Evolutionary conservation across 2,113 vertebrate species (phyloP).

Genomic region (Eolophus roseicapilla): DNA sequence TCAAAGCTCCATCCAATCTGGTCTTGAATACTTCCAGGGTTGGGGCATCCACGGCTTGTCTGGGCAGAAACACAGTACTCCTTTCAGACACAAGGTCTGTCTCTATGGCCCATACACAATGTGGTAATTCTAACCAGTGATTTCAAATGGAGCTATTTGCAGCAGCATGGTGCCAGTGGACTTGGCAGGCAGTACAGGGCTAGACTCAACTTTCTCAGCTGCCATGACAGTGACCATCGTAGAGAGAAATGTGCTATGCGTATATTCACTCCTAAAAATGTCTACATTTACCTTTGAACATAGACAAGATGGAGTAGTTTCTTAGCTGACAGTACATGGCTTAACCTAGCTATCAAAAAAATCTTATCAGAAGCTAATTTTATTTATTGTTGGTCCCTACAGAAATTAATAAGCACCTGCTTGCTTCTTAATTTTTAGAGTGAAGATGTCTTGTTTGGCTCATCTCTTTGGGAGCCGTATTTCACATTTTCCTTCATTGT

Average conservation of each 20-base stretch:
- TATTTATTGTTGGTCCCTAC: not conserved
- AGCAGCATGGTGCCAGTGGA: rapidly evolving
- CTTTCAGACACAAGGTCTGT: not conserved
- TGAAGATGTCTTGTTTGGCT: not conserved
- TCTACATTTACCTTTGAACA: not conserved
- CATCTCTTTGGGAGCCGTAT: not conserved
- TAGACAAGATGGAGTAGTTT: not conserved
- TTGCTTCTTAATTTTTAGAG: not conserved
- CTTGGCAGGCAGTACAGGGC: not conserved
- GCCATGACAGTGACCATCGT: not conserved
- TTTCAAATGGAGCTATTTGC: not conserved
- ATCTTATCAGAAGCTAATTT: conserved; percentile 7
- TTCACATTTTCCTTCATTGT: conserved; percentile 7
- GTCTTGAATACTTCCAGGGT: not conserved
- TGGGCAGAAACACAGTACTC: not conserved
- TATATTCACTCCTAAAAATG: not conserved
- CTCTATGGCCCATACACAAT: not conserved
- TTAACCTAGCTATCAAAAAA: not conserved
- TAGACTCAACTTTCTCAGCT: not conserved
- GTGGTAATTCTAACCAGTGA: not conserved
- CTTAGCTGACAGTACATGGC: not conserved
- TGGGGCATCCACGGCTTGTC: not conserved
- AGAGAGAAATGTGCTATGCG: not conserved
- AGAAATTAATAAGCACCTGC: not conserved
- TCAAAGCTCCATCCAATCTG: not conserved